Evolutionary conservation across 2,888 invertebrate species (phyloP), one percentile per base, ranked within the genome.

Genomic region (Ectropis crepuscularia): DNA sequence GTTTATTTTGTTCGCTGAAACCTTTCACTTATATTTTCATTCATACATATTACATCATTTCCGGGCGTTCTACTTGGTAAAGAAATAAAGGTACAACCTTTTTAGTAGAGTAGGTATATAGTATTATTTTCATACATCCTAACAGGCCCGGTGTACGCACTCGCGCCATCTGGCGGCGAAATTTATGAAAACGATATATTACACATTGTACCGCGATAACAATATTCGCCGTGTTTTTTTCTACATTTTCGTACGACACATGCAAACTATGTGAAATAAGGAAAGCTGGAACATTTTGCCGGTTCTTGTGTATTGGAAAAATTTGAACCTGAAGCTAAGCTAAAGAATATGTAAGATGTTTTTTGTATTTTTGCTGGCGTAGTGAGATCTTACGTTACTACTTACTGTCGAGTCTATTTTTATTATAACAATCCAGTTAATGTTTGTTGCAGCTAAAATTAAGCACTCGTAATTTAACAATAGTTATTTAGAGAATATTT

Each of bases 181-280:
- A 64, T 69, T 69, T 71, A 71, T 71, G 68, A 65, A 70, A 68
- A 67, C 68, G 48, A 67, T 68, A 71, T 60, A 67, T 69, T 67
- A 67, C 47, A 57, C 57, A 59, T 64, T 65, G 63, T 64, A 50
- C 45, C 43, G 55, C 63, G 61, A 63, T 70, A 67, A 67, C 65
- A 67, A 68, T 68, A 68, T 70, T 62, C 63, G 65, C 61, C 62
- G 62, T 51, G 59, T 63, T 66, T 67, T n/a, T 67, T 70, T 45
- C 53, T 43, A 53, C 42, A 12, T 48, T 54, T 60, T 60, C 37
- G 47, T 43, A 46, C 37, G 54, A 10, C 46, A 45, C 42, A 46
- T 55, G 53, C 43, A 53, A 53, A 53, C 53, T 16, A 11, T 53
- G 11, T 36, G 53, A 45, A 43, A 53, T 53, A 45, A 43, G 11